A percentile compares a stretch with the other conserved stretches of the same genome.
These are phyloP conservation scores for Dendrophyllia cribrosa DNA, from an alignment of 64 coral and sea anemone species.

Conservation along the genomic window DNA sequence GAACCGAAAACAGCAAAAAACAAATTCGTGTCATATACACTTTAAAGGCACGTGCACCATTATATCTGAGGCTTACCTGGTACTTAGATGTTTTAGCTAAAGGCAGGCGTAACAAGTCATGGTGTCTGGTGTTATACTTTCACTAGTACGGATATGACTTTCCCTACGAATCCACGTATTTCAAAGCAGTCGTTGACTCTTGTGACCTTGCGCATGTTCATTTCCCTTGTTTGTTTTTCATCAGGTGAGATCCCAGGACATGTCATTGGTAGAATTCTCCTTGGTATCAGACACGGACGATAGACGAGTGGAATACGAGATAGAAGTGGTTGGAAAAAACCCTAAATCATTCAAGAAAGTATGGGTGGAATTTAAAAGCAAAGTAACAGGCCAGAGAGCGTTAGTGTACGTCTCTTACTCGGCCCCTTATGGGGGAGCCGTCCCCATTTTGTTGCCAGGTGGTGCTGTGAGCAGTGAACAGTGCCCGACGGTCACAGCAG, in stretches of 20 bases:
- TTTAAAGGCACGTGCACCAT: no score
- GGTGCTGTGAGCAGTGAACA: neutral
- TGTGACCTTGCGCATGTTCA: no score
- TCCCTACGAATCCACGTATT: no score
- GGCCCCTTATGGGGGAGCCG: constrained; percentile 3
- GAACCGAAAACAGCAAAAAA: no score
- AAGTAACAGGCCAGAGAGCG: constrained; percentile 69
- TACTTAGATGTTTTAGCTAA: no score
- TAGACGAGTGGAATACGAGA: constrained; percentile 57
- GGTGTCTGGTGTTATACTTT: no score
- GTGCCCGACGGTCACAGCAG: constrained; percentile 21
- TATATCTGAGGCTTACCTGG: no score
- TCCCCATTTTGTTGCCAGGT: constrained; percentile 17
- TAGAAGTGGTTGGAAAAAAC: constrained; percentile 46
- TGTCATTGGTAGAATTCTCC: constrained; percentile 31
- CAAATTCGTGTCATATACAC: no score
- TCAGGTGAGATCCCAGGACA: constrained; percentile 74
- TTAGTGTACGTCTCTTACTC: constrained; percentile 75
- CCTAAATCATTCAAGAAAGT: constrained; percentile 82
- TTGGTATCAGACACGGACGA: constrained; percentile 1
- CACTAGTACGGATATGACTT: no score
- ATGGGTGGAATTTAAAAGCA: constrained; percentile 78
- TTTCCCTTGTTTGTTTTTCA: no score
- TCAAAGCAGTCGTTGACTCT: no score
- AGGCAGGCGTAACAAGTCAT: no score